These are phyloP conservation scores for Mionectes macconnelli DNA, from an alignment of 2,113 vertebrate species.

Conservation along the genomic window DNA sequence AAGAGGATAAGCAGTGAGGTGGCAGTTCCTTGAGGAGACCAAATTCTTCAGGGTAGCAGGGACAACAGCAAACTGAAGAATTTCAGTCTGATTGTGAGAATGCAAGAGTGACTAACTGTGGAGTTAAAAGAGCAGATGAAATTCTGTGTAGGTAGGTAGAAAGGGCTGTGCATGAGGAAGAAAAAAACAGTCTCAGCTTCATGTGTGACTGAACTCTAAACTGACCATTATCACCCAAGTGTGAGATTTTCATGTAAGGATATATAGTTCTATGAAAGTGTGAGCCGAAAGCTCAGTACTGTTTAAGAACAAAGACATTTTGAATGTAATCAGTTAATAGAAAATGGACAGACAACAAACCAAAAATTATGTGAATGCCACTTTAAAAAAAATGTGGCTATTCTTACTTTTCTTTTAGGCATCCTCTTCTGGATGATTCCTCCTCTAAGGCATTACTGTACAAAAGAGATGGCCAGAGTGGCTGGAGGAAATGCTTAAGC, in stretches of 20 bases:
- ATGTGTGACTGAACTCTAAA: not conserved
- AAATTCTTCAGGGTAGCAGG: not conserved
- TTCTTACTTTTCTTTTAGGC: not conserved
- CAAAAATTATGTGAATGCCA: not conserved
- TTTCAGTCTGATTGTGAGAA: not conserved
- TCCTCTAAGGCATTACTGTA: not conserved
- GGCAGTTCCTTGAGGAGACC: not conserved
- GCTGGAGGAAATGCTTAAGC: not conserved
- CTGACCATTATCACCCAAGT: not conserved
- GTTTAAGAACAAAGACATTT: not conserved
- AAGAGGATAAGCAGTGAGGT: conserved; percentile 5
- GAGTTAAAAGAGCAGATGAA: not conserved
- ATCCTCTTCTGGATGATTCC: not conserved
- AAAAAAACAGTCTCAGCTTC: not conserved
- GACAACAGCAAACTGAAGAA: not conserved
- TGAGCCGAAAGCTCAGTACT: not conserved
- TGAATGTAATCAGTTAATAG: not conserved
- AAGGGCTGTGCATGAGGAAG: not conserved
- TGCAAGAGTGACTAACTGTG: not conserved
- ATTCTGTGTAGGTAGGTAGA: not conserved
- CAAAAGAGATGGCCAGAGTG: not conserved
- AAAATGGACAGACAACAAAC: not conserved
- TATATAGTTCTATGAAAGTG: not conserved
- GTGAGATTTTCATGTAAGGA: not conserved
- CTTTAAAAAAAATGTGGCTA: not conserved